phyloP scores from a whole-genome alignment of 2,797 vertebrate genomes.

The Pipistrellus nathusii region DNA sequence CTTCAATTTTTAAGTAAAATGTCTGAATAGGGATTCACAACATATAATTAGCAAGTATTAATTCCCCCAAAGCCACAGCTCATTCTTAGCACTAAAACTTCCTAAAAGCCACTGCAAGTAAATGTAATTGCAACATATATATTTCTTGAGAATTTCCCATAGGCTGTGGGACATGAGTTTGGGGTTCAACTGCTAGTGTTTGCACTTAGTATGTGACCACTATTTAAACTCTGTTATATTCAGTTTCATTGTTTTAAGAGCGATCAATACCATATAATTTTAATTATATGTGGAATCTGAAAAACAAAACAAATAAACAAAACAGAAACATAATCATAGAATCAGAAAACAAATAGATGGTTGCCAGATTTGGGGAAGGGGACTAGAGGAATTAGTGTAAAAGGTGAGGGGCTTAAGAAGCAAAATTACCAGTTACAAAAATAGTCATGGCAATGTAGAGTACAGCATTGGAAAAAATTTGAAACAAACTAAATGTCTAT shows the following conservation, averaged over 20 bases:
- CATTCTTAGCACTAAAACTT: neutral
- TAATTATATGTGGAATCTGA: too few relatives aligned
- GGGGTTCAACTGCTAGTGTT: neutral
- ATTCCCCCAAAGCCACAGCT: constrained; percentile 8
- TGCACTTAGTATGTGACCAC: neutral
- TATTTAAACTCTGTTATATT: neutral
- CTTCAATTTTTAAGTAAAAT: constrained; percentile 35
- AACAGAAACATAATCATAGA: too few relatives aligned
- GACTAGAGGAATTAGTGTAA: too few relatives aligned
- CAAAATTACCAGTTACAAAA: too few relatives aligned
- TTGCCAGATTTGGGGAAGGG: too few relatives aligned
- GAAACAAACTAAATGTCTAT: too few relatives aligned
- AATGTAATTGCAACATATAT: neutral
- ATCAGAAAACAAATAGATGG: too few relatives aligned
- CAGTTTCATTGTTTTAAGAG: neutral
- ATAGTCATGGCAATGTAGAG: too few relatives aligned
- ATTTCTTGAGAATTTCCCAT: neutral
- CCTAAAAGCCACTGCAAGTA: neutral
- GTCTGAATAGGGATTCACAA: neutral
- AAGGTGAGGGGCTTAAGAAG: too few relatives aligned
- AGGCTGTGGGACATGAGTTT: neutral
- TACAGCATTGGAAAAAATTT: too few relatives aligned
- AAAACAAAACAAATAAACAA: too few relatives aligned
- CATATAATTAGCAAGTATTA: neutral
- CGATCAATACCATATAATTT: neutral